Evolutionary conservation across 2,888 invertebrate species (phyloP).

Genomic region (Pristionchus japonicus): DNA sequence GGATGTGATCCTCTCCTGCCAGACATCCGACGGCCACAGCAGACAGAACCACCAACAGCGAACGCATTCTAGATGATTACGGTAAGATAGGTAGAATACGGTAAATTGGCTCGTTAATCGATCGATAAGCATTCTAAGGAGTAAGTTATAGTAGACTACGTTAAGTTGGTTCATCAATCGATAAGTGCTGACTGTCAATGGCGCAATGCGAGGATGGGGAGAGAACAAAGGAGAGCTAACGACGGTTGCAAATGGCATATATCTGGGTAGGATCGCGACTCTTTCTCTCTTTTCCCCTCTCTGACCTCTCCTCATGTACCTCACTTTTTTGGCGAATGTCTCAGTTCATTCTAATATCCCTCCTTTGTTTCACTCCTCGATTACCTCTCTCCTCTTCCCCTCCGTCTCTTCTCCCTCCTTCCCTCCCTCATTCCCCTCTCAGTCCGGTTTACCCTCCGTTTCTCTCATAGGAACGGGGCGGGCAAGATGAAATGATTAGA

Average conservation of each 20-base stretch:
- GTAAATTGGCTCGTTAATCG: not conserved
- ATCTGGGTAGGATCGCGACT: not conserved
- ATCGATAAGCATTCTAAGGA: no score
- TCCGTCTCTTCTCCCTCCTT: not conserved
- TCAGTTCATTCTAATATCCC: not conserved
- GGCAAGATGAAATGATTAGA: slow-evolving; percentile 4
- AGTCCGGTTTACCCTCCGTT: no score
- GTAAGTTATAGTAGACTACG: no score
- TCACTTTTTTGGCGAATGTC: slow-evolving; percentile 3
- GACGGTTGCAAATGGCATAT: slow-evolving; percentile 7
- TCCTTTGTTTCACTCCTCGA: not conserved
- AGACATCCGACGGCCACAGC: not conserved
- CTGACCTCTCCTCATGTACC: slow-evolving; percentile 17
- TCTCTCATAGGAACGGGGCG: slow-evolving; percentile 5
- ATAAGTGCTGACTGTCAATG: not conserved
- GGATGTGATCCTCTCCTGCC: slow-evolving; percentile 4
- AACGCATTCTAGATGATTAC: slow-evolving; percentile 32
- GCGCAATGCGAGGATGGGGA: not conserved
- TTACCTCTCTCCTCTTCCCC: not conserved
- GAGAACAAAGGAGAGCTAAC: not conserved
- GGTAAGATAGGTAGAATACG: no score
- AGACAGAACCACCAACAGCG: not conserved
- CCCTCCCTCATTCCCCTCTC: not conserved
- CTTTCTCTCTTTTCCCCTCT: not conserved
- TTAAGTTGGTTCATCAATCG: not conserved